Evolutionary conservation across 1,140 invertebrate genomes (phyloP).

Genomic region (Anthonomus grandis): DNA sequence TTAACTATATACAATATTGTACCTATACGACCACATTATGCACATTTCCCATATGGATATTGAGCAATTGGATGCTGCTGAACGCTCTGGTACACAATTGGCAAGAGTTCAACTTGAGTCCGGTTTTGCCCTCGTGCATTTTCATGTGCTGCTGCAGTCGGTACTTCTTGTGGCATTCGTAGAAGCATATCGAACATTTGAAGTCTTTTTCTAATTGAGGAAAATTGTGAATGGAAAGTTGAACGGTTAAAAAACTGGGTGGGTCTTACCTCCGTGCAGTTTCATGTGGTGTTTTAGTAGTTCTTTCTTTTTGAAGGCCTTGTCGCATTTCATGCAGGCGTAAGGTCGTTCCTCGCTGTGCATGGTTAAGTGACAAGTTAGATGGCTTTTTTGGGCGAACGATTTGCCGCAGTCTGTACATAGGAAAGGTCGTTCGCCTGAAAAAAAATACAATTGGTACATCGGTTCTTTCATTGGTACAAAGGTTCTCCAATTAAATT

Average conservation of each 20-base stretch:
- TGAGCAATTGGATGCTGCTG: slow-evolving; percentile 17
- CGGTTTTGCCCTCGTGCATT: slow-evolving; percentile 26
- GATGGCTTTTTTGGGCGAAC: slow-evolving; percentile 41
- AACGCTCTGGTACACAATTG: slow-evolving; percentile 23
- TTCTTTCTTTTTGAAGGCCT: slow-evolving; percentile 39
- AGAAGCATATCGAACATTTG: slow-evolving; percentile 28
- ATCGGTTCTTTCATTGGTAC: background rate
- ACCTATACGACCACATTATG: slow-evolving; percentile 30
- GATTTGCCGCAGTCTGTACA: slow-evolving; percentile 40
- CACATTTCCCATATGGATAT: slow-evolving; percentile 22
- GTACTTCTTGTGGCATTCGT: slow-evolving; percentile 31
- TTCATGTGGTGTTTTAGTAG: slow-evolving; percentile 39
- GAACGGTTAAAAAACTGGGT: background rate
- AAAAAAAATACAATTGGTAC: slow-evolving; percentile 9
- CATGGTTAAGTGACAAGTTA: slow-evolving; percentile 39
- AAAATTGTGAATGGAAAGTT: background rate
- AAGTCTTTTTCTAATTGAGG: slow-evolving; percentile 29
- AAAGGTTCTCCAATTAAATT: too few relatives aligned
- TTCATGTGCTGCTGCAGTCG: slow-evolving; percentile 36
- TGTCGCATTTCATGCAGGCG: slow-evolving; percentile 39
- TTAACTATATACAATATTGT: too few relatives aligned
- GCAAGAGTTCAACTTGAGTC: slow-evolving; percentile 15
- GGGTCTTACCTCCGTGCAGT: slow-evolving; percentile 36
- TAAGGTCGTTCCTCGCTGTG: slow-evolving; percentile 46
- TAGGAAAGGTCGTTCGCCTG: slow-evolving; percentile 40